Conservation (phyloP, 2,888 invertebrate species). For the Proisotoma minuta region DNA sequence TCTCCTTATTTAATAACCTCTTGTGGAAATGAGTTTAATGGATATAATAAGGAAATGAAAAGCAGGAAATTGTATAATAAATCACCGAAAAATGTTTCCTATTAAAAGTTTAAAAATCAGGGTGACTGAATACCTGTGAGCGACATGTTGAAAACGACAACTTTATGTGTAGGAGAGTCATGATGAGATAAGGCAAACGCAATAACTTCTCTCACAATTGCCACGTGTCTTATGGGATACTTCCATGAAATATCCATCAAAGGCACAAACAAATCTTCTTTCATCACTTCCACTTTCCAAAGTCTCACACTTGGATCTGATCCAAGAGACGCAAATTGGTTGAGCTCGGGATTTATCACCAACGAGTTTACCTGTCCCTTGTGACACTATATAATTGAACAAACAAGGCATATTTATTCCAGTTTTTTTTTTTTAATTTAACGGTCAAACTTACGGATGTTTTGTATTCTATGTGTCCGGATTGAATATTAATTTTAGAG, state of each 20-base stretch:
- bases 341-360: conserved; percentile 38
- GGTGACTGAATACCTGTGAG: conserved; percentile 30
- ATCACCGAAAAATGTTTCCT: too few relatives aligned
- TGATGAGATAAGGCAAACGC: conserved; percentile 42
- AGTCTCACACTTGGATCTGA: conserved; percentile 39
- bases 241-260: conserved; percentile 46
- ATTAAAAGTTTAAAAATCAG: too few relatives aligned
- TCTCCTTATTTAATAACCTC: not conserved
- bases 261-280: conserved; percentile 41
- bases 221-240: conserved; percentile 36
- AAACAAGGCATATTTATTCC: not conserved
- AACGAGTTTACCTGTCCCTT: conserved; percentile 36
- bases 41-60: conserved; percentile 22
- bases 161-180: conserved; percentile 36
- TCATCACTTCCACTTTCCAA: conserved; percentile 40
- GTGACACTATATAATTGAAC: conserved; percentile 30
- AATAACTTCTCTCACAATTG: conserved; percentile 37
- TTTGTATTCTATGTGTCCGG: conserved; percentile 37
- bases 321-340: conserved; percentile 41
- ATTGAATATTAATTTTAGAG: conserved; percentile 28
- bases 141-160: conserved; percentile 43
- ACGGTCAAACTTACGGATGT: conserved; percentile 18
- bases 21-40: conserved; percentile 3
- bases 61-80: too few relatives aligned
- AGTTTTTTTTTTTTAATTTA: too few relatives aligned